phyloP scores from a whole-genome alignment of 2,888 invertebrate genomes.

The Epinotia brunnichana region DNA sequence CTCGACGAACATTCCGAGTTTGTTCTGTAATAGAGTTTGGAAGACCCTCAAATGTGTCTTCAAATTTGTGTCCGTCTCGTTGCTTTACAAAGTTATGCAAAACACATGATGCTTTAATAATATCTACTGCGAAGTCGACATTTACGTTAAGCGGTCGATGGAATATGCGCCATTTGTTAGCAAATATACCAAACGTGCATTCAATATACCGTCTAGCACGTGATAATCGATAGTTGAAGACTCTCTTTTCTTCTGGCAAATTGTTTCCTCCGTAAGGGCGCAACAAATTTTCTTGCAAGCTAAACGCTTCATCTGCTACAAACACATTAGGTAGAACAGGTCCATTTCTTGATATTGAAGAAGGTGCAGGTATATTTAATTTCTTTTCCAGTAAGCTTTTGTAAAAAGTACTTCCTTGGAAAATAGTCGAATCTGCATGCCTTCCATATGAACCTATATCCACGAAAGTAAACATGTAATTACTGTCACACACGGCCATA shows the following conservation, averaged over 20 bases:
- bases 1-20: conserved; percentile 49
- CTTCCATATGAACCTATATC: too few species aligned
- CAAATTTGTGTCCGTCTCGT: conserved; percentile 47
- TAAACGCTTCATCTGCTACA: too few species aligned
- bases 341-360: too few species aligned
- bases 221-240: conserved; percentile 2
- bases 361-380: too few species aligned
- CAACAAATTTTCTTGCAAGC: too few species aligned
- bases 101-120: conserved; percentile 48
- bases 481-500: too few species aligned
- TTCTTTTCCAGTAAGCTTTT: too few species aligned
- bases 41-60: conserved; percentile 48
- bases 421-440: too few species aligned
- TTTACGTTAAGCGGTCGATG: conserved; percentile 40
- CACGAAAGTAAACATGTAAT: conserved; percentile 22
- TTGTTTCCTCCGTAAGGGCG: conserved; percentile 38
- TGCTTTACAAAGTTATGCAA: conserved; percentile 48
- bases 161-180: conserved; percentile 17
- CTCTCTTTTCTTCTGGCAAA: conserved; percentile 38
- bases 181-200: conserved; percentile 18
- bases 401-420: too few species aligned
- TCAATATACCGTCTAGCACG: conserved; percentile 17
- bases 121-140: conserved; percentile 46
- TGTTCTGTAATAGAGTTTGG: conserved; percentile 48
- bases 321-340: too few species aligned